Conservation (phyloP, 2,888 invertebrate genomes). For the Cheilosia impressa region DNA sequence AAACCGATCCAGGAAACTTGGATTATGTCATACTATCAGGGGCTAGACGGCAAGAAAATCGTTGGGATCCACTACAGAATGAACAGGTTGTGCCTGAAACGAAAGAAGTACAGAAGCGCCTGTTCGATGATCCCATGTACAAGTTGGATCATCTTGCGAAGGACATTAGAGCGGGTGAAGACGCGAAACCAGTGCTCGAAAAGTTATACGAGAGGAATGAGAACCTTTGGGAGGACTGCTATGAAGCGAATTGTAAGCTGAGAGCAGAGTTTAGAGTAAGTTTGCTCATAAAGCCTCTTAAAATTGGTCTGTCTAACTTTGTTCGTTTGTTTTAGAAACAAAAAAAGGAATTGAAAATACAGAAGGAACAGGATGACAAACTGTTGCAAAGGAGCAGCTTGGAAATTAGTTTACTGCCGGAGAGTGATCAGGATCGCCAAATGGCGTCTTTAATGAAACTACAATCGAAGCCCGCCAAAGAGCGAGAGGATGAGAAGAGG, state of each 20-base stretch:
- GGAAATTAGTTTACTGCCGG: conserved; percentile 90
- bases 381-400: conserved; percentile 91
- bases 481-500: conserved; percentile 85
- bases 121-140: conserved; percentile 99
- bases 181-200: conserved; percentile 89
- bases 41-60: conserved; percentile 97
- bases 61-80: conserved; percentile 99
- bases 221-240: conserved; percentile 95
- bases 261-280: conserved; percentile 93
- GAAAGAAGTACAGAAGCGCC: conserved; percentile 93
- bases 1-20: conserved; percentile 98
- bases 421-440: conserved; percentile 91
- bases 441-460: conserved; percentile 91
- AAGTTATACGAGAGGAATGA: conserved; percentile 91
- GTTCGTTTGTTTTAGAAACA: conserved; percentile 84
- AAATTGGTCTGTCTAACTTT: conserved; percentile 27
- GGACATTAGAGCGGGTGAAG: conserved; percentile 89
- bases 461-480: conserved; percentile 87
- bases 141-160: conserved; percentile 96
- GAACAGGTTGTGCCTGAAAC: conserved; percentile 97
- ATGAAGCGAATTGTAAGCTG: conserved; percentile 93
- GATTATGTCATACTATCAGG: conserved; percentile 98
- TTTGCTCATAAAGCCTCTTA: conserved; percentile 11
- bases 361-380: conserved; percentile 88
- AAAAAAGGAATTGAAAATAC: conserved; percentile 90